These are phyloP conservation scores for Ectobius pallidus DNA, from an alignment of 2,888 invertebrate genomes.

Conservation along the genomic window DNA sequence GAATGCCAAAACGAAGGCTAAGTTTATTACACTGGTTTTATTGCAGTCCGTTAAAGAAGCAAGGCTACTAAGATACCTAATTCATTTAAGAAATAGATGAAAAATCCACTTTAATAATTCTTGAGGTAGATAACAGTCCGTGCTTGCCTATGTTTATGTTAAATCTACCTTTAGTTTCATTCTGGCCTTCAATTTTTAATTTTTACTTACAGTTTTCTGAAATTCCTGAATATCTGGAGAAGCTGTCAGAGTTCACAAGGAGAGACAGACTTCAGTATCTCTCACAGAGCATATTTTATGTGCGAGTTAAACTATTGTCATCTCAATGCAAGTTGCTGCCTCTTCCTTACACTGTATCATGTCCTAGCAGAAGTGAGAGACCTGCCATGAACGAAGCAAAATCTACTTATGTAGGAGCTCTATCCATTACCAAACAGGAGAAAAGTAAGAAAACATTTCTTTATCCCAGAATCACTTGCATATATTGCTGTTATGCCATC, in stretches of 20 bases:
- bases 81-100: too few species aligned
- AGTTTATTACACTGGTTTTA: too few species aligned
- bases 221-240: neutral
- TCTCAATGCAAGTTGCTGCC: neutral
- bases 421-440: neutral
- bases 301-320: neutral
- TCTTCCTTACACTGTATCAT: neutral
- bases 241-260: neutral
- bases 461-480: neutral
- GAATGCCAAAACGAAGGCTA: too few species aligned
- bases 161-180: too few species aligned
- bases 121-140: too few species aligned
- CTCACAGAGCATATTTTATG: neutral
- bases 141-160: too few species aligned
- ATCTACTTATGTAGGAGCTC: neutral
- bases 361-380: neutral
- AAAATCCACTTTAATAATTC: too few species aligned
- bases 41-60: too few species aligned
- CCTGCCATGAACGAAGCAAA: neutral
- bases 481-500: too few species aligned
- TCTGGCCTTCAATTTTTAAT: too few species aligned
- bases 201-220: neutral
- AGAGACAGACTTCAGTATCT: neutral
- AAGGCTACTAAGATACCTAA: too few species aligned
- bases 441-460: slow-evolving; percentile 16